A percentile compares a stretch with the other conserved stretches of the same genome.
Evolutionary conservation across 2,888 invertebrate genomes (phyloP).

Genomic region (Himalopsyche japonica): DNA sequence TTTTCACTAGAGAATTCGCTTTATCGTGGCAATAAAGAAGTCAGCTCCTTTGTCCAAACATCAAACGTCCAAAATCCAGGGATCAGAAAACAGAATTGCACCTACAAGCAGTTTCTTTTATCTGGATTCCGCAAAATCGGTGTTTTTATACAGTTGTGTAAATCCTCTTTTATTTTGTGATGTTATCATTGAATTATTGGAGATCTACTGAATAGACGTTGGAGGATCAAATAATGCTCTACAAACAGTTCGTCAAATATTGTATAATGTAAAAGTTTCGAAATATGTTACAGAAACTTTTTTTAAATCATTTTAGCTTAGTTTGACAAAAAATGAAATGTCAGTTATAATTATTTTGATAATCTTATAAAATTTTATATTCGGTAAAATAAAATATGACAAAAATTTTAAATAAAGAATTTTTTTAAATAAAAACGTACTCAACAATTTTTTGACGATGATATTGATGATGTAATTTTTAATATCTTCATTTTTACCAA

Average conservation of each 20-base stretch:
- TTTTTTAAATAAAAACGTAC: no score
- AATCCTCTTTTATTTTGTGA: constrained; percentile 37
- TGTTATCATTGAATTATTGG: constrained; percentile 40
- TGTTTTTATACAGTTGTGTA: constrained; percentile 15
- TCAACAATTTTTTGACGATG: no score
- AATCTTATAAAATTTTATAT: no score
- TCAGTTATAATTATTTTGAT: no score
- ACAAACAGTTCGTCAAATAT: background rate
- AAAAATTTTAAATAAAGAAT: no score
- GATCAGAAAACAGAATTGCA: constrained; percentile 14
- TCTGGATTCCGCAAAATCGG: background rate
- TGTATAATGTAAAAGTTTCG: no score
- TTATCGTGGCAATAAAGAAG: background rate
- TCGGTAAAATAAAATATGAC: no score
- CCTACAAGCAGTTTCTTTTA: constrained; percentile 11
- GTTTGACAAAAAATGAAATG: no score
- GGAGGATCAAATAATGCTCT: background rate
- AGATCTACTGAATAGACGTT: constrained; percentile 13
- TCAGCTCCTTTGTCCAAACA: background rate
- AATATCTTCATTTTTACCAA: no score
- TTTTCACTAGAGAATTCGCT: background rate
- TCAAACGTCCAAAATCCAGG: constrained; percentile 20
- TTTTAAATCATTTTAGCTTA: no score
- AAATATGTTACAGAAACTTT: no score
- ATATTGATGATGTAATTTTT: no score